These are phyloP conservation scores for Philopedon plagiatum DNA, from an alignment of 2,888 invertebrate genomes.

Conservation along the genomic window DNA sequence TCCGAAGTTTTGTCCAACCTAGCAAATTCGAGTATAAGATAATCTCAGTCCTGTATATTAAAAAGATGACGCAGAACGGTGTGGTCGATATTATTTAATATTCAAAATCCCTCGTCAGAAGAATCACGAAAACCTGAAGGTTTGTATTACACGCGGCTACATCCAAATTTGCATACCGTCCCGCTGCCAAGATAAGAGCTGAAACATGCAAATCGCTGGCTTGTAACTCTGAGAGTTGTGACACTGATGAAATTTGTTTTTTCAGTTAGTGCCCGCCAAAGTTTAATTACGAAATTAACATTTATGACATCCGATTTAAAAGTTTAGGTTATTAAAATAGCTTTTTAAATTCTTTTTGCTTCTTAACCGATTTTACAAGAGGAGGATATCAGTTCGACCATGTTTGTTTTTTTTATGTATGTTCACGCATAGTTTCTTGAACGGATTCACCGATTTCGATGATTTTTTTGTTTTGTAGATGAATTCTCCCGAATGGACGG, in stretches of 20 bases:
- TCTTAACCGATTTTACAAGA: too few relatives aligned
- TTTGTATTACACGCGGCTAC: slow-evolving; percentile 4
- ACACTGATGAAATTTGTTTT: slow-evolving; percentile 3
- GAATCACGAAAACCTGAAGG: slow-evolving; percentile 16
- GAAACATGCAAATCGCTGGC: slow-evolving; percentile 6
- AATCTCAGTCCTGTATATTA: not conserved
- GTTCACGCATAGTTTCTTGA: too few relatives aligned
- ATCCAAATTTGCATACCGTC: slow-evolving; percentile 16
- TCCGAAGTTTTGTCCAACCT: too few relatives aligned
- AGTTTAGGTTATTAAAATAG: too few relatives aligned
- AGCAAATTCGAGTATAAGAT: too few relatives aligned
- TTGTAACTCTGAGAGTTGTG: not conserved
- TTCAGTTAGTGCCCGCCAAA: not conserved
- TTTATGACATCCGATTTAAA: not conserved
- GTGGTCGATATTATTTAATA: slow-evolving; percentile 3
- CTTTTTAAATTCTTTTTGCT: too few relatives aligned
- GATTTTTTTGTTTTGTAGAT: too few relatives aligned
- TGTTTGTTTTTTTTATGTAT: too few relatives aligned
- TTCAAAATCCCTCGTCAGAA: slow-evolving; percentile 8
- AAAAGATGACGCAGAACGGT: not conserved
- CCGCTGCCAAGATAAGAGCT: slow-evolving; percentile 13
- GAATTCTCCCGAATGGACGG: too few relatives aligned
- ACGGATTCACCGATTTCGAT: too few relatives aligned
- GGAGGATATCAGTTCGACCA: too few relatives aligned
- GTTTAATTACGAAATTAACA: not conserved